These are phyloP conservation scores for Amphilophus citrinellus DNA, from an alignment of 2,113 vertebrate genomes.

Conservation along the genomic window DNA sequence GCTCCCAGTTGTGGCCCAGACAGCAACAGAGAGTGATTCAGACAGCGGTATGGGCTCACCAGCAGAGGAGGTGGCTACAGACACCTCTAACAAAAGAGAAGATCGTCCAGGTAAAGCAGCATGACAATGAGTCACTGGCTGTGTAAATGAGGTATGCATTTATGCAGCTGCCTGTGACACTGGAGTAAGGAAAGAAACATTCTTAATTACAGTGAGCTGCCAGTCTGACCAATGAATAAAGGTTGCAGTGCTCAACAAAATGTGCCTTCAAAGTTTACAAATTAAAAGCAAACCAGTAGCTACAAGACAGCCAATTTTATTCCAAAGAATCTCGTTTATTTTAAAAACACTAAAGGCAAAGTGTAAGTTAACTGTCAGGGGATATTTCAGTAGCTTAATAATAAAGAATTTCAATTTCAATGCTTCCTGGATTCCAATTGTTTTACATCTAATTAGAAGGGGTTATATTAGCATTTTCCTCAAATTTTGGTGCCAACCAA, in stretches of 20 bases:
- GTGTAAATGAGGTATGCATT: conserved; percentile 15
- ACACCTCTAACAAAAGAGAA: conserved; percentile 19
- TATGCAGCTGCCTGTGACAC: background rate
- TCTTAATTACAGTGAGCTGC: background rate
- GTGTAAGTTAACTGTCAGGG: too few species aligned
- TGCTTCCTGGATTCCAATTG: background rate
- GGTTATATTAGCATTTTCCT: background rate
- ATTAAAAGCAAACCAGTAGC: background rate
- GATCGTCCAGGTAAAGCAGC: conserved; percentile 58
- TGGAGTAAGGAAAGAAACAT: background rate
- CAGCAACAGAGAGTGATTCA: conserved; percentile 78
- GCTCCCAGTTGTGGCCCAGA: conserved; percentile 30
- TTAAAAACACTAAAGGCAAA: too few species aligned
- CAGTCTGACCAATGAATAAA: background rate
- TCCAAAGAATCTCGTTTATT: background rate
- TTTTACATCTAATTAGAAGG: background rate
- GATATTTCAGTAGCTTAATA: too few species aligned
- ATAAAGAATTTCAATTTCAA: background rate
- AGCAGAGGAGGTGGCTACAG: conserved; percentile 22
- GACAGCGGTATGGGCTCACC: conserved; percentile 87
- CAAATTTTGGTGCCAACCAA: background rate
- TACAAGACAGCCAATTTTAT: background rate
- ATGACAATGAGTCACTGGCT: conserved; percentile 7
- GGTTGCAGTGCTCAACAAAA: background rate
- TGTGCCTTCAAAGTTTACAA: background rate